Base-by-base conservation (phyloP, 92 coral and sea anemone genomes). In the Blastomussa wellsi region DNA sequence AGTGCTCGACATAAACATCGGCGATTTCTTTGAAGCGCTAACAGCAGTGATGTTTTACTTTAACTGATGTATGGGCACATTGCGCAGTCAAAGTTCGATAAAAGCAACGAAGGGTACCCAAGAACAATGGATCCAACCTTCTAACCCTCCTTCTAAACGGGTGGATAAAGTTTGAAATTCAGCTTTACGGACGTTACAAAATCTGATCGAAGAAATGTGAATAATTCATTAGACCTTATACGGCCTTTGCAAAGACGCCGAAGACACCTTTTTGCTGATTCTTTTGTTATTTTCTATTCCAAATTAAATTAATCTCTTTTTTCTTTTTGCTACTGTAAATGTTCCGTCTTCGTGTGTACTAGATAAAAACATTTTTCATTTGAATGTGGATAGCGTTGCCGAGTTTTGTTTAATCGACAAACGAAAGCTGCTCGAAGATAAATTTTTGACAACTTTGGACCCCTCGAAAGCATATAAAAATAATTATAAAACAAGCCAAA, bases 1-100 rank as follows among this genome's bases (percentile, higher is more conserved):
- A 36, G 36, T 57, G 42, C 44, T 19, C 5, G 36, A 62, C 37
- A 42, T 6, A 67, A 60, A 85, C 68, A 52, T 74, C 83, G 77
- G 83, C 88, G 68, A 76, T 48, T 48, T 78, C 83, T 85, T 85
- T 77, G 88, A 85, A 85, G 82, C 79, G 52, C 48, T 36, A 32
- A 38, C 9, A 70, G 38, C 33, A 70, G 44, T 71, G 70, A 44
- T 71, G 78, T 38, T 70, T 66, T 80, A 44, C 31, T 80, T 69
- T 8, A 22, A 31, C 47, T 41, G 17, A 37, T 72, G 51, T 22
- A 82, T 2, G 28, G 19, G 16, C 59, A n/a, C 52, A 52, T 52
- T 22, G 24, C 47, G 35, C 49, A 31, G 69, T 72, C 52, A 71
- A 68, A 49, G 39, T 62, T 71, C 78, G 24, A 49, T 72, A n/a